These are phyloP conservation scores for Cygnus olor DNA, from an alignment of 2,797 vertebrate genomes.

Conservation along the genomic window DNA sequence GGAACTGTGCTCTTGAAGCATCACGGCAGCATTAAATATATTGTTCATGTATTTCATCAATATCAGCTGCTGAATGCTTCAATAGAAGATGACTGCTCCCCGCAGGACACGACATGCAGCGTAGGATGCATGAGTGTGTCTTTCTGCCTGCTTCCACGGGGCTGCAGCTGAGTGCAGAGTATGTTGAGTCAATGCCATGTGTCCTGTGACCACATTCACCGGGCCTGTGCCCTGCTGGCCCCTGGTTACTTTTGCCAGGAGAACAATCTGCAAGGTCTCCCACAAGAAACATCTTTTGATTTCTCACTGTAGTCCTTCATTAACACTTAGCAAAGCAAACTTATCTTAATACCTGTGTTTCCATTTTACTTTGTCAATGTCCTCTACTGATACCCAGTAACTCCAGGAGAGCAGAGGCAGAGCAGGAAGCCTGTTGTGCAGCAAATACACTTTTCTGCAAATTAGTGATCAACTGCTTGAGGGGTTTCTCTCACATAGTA, in stretches of 20 bases:
- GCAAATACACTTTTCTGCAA: not conserved
- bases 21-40: not conserved
- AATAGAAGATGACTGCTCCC: not conserved
- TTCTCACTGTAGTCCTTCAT: not conserved
- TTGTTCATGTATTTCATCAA: fast-evolving
- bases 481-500: not conserved
- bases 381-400: not conserved
- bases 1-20: not conserved
- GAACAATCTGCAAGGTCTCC: conserved; percentile 43
- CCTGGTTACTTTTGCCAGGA: not conserved
- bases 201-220: not conserved
- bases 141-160: not conserved
- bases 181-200: fast-evolving
- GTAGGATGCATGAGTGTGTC: fast-evolving
- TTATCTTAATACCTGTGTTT: not conserved
- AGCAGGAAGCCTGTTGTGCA: not conserved
- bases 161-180: not conserved
- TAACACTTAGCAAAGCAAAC: not conserved
- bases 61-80: not conserved
- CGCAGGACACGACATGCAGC: too few relatives aligned
- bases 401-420: not conserved
- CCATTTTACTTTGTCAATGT: not conserved
- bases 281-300: not conserved
- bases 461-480: too few relatives aligned
- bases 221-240: not conserved